Evolutionary conservation across 2,888 invertebrate species (phyloP).

Genomic region (Cephus pygmeus): DNA sequence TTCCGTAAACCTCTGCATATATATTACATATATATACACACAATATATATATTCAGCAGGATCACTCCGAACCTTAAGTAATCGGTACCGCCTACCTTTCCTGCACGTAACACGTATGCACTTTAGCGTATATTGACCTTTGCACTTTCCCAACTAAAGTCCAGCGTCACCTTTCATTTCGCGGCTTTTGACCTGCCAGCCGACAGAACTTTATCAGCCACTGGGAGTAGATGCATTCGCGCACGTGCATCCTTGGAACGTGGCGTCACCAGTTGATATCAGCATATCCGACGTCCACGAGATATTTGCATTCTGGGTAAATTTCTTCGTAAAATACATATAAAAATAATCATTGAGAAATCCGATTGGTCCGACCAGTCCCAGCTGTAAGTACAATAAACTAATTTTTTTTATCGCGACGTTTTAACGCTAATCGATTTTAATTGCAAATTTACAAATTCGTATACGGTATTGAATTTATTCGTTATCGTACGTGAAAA

Average conservation of each 20-base stretch:
- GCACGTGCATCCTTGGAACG: not conserved
- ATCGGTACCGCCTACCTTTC: not conserved
- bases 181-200: slow-evolving; percentile 19
- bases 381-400: no score
- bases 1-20: no score
- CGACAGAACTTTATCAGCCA: slow-evolving; percentile 10
- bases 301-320: not conserved
- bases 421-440: no score
- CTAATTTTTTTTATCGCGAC: no score
- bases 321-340: slow-evolving; percentile 1
- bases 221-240: not conserved
- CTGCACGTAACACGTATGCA: slow-evolving; percentile 33
- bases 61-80: no score
- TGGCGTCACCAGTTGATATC: slow-evolving; percentile 1
- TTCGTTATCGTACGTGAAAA: no score
- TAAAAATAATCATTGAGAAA: no score
- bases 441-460: no score
- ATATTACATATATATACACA: no score
- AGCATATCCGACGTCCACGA: not conserved
- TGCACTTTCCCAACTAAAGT: slow-evolving; percentile 20
- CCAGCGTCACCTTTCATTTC: slow-evolving; percentile 8
- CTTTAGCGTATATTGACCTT: slow-evolving; percentile 43
- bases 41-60: no score
- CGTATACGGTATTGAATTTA: no score
- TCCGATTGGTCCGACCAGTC: no score